These are phyloP conservation scores for Cosmopolites sordidus DNA, from an alignment of 2,888 invertebrate genomes.

Conservation along the genomic window DNA sequence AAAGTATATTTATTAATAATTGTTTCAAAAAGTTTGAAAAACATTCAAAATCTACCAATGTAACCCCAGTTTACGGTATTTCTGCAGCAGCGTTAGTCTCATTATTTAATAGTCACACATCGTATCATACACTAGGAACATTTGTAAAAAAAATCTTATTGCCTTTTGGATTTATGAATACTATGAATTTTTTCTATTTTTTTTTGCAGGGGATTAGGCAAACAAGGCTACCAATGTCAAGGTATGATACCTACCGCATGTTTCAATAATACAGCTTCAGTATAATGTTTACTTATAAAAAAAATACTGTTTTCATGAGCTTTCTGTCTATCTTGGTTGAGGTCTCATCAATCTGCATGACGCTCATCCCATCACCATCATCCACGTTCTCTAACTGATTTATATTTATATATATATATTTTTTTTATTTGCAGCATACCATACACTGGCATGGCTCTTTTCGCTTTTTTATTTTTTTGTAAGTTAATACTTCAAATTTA, in stretches of 20 bases:
- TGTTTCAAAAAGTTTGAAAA: too few relatives aligned
- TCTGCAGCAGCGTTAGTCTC: too few relatives aligned
- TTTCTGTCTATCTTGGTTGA: background rate
- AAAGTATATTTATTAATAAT: too few relatives aligned
- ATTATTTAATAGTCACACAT: too few relatives aligned
- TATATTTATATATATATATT: slow-evolving; percentile 18
- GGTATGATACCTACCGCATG: slow-evolving; percentile 55
- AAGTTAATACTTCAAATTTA: slow-evolving; percentile 39
- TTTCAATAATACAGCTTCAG: slow-evolving; percentile 2
- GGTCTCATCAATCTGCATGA: background rate
- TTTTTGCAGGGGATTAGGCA: slow-evolving; percentile 87
- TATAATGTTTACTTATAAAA: background rate
- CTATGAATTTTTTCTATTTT: too few relatives aligned
- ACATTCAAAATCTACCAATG: too few relatives aligned
- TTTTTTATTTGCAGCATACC: slow-evolving; percentile 47
- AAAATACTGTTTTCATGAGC: background rate
- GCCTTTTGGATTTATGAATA: too few relatives aligned
- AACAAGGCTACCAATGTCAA: slow-evolving; percentile 97
- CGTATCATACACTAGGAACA: too few relatives aligned
- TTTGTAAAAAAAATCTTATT: too few relatives aligned
- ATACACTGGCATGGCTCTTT: slow-evolving; percentile 44
- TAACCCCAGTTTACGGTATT: too few relatives aligned
- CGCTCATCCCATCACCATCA: background rate
- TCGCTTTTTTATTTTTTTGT: slow-evolving; percentile 45
- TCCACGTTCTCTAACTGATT: background rate